Evolutionary conservation across 2,888 invertebrate genomes (phyloP).

Genomic region (Nemoura dubitans): DNA sequence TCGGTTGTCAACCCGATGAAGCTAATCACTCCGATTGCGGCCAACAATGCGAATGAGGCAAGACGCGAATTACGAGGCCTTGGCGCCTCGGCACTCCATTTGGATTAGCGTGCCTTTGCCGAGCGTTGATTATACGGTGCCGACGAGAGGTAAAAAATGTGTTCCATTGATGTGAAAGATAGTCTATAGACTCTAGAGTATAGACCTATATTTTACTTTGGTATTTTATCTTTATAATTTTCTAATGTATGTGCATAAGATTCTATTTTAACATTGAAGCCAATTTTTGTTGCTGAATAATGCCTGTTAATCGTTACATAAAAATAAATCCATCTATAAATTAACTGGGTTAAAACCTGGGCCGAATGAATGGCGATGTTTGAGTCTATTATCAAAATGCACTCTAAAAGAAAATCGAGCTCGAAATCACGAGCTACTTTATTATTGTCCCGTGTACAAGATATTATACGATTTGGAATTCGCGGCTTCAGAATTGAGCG

Average conservation of each 20-base stretch:
- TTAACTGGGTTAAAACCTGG: neutral
- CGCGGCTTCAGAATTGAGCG: neutral
- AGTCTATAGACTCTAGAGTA: too few species aligned
- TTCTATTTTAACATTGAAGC: neutral
- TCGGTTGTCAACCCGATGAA: constrained; percentile 54
- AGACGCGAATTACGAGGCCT: neutral
- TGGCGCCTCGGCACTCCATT: neutral
- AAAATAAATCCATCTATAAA: neutral
- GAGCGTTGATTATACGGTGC: neutral
- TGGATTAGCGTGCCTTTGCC: neutral
- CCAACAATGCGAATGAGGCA: constrained; percentile 22
- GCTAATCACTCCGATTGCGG: neutral
- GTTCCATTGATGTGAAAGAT: neutral
- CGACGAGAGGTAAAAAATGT: neutral
- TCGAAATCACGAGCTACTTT: neutral
- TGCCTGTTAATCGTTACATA: neutral
- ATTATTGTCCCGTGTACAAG: too few species aligned
- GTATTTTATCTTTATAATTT: neutral
- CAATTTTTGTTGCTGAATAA: neutral
- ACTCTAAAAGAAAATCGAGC: neutral
- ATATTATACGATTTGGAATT: neutral
- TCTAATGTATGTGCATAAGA: too few species aligned
- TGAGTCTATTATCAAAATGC: neutral
- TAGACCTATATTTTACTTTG: neutral
- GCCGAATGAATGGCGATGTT: neutral